These are phyloP conservation scores for Dinoponera quadriceps DNA, from an alignment of 1,140 invertebrate genomes.

Conservation along the genomic window DNA sequence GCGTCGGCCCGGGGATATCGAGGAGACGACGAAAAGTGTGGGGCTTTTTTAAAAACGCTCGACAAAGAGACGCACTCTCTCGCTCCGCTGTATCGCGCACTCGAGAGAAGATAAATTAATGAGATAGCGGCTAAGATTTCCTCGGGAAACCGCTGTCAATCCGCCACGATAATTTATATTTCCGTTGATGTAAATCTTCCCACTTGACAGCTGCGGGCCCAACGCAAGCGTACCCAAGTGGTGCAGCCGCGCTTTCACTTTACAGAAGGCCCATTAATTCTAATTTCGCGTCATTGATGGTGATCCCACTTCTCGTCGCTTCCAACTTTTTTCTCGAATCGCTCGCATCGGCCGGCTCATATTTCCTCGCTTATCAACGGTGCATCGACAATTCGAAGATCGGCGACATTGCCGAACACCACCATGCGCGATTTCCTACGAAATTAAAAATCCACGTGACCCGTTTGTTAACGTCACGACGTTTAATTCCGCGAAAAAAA, in stretches of 20 bases:
- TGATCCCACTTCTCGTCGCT: conserved; percentile 40
- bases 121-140: conserved; percentile 23
- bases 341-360: conserved; percentile 2
- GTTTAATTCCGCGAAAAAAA: too few relatives aligned
- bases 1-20: too few relatives aligned
- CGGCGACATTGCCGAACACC: neutral
- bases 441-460: too few relatives aligned
- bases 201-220: conserved; percentile 65
- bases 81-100: neutral
- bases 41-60: too few relatives aligned
- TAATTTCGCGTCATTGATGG: conserved; percentile 63
- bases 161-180: conserved; percentile 54
- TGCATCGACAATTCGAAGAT: conserved; percentile 17
- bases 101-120: conserved; percentile 53
- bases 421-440: too few relatives aligned
- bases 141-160: conserved; percentile 62
- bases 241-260: conserved; percentile 61
- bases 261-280: conserved; percentile 57
- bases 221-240: conserved; percentile 50
- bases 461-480: too few relatives aligned
- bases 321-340: conserved; percentile 40
- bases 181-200: conserved; percentile 63
- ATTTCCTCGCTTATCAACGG: neutral
- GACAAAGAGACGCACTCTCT: conserved; percentile 1
- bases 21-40: too few relatives aligned